These are phyloP conservation scores for Trachurus trachurus DNA, from an alignment of 2,797 vertebrate species.

Conservation along the genomic window DNA sequence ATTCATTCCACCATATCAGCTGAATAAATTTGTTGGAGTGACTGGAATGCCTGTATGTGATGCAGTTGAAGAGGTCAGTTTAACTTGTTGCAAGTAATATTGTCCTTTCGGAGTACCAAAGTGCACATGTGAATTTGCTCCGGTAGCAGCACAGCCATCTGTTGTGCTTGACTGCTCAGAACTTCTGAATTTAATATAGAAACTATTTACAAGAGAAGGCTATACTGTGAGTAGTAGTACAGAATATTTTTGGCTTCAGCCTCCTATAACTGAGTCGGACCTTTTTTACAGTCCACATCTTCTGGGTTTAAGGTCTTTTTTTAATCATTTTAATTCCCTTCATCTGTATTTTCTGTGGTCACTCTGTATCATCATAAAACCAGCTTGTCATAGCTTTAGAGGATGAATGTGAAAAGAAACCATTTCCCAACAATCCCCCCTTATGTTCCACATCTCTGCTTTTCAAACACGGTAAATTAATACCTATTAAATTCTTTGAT, in stretches of 20 bases:
- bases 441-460: constrained; percentile 6
- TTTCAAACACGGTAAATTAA: constrained; percentile 22
- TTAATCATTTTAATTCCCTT: neutral
- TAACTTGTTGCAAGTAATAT: constrained; percentile 53
- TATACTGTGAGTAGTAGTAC: neutral
- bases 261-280: neutral
- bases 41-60: constrained; percentile 45
- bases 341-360: neutral
- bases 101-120: constrained; percentile 26
- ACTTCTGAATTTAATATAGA: constrained; percentile 33
- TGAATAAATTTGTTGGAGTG: constrained; percentile 65
- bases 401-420: neutral
- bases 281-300: neutral
- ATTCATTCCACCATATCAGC: constrained; percentile 71
- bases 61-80: constrained; percentile 66
- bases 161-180: constrained; percentile 14
- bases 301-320: neutral
- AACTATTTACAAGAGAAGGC: constrained; percentile 7
- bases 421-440: neutral
- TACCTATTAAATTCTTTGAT: constrained; percentile 24
- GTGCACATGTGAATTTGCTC: constrained; percentile 43
- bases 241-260: constrained; percentile 5
- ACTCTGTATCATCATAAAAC: neutral
- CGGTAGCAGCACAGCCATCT: neutral
- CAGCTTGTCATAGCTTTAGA: neutral